Evolutionary conservation across 1,140 invertebrate genomes (phyloP).

Genomic region (Drosophila simulans): DNA sequence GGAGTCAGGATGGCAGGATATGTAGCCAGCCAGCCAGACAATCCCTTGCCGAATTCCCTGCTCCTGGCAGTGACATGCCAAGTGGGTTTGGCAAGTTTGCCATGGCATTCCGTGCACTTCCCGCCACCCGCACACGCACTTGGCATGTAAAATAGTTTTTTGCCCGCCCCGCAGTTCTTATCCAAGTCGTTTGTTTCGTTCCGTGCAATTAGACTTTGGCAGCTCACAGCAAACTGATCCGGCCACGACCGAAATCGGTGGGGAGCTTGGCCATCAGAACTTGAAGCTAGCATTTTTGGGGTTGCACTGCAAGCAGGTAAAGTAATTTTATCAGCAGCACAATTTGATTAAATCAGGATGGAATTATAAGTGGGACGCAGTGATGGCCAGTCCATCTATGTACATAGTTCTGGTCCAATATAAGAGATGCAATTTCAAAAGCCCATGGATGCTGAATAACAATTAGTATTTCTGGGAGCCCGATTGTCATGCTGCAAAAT

Average conservation of each 20-base stretch:
- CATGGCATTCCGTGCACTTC: constrained; percentile 40
- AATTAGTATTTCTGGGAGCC: not conserved
- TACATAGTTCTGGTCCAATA: no score
- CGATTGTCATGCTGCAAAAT: not conserved
- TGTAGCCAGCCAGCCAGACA: constrained; percentile 18
- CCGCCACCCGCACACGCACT: constrained; percentile 24
- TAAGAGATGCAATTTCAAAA: no score
- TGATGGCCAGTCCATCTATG: not conserved
- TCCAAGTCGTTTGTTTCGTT: constrained; percentile 82
- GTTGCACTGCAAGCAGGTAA: constrained; percentile 5
- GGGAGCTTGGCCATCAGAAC: constrained; percentile 20
- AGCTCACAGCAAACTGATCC: constrained; percentile 63
- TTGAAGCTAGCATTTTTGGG: constrained; percentile 16
- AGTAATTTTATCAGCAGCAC: constrained; percentile 19
- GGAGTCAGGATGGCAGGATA: constrained; percentile 6
- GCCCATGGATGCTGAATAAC: not conserved
- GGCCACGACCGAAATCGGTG: constrained; percentile 6
- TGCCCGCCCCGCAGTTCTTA: constrained; percentile 58
- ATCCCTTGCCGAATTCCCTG: constrained; percentile 30
- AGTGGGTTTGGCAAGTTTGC: constrained; percentile 69
- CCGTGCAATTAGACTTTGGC: constrained; percentile 81
- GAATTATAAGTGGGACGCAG: not conserved
- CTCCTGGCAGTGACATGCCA: constrained; percentile 62
- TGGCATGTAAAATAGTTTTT: constrained; percentile 57
- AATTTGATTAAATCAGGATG: constrained; percentile 59